These are phyloP conservation scores for Galemys pyrenaicus DNA, from an alignment of 2,113 vertebrate species.

Conservation along the genomic window DNA sequence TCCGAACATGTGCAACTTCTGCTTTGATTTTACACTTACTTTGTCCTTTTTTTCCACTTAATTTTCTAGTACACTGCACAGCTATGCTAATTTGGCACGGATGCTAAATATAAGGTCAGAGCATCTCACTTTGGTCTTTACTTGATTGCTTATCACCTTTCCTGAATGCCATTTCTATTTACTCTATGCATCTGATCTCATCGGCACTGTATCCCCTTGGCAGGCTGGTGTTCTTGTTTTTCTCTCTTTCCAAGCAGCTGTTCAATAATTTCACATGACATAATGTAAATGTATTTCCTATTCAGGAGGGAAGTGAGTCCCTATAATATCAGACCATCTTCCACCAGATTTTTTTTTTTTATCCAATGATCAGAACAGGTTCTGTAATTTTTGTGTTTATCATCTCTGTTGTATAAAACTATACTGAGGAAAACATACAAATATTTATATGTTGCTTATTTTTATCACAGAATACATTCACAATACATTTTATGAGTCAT, in stretches of 20 bases:
- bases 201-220: constrained; percentile 70
- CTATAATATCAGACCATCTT: constrained; percentile 79
- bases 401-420: constrained; percentile 66
- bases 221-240: constrained; percentile 81
- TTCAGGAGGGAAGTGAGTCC: constrained; percentile 78
- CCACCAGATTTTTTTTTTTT: constrained; percentile 68
- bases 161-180: constrained; percentile 82
- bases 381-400: constrained; percentile 56
- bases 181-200: constrained; percentile 74
- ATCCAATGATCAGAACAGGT: constrained; percentile 66
- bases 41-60: constrained; percentile 82
- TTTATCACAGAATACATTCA: background rate
- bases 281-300: constrained; percentile 85
- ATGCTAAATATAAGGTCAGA: constrained; percentile 82
- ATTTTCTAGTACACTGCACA: constrained; percentile 81
- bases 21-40: constrained; percentile 78
- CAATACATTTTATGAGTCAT: constrained; percentile 69
- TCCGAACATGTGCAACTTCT: constrained; percentile 73
- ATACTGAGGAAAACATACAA: constrained; percentile 36
- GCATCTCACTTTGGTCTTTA: constrained; percentile 81
- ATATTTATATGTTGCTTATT: constrained; percentile 56
- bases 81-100: constrained; percentile 82
- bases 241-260: constrained; percentile 82
- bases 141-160: constrained; percentile 86
- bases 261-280: constrained; percentile 85